A percentile compares a stretch with the other conserved stretches of the same genome.
Conservation (phyloP, 2,888 invertebrate species). For the Cryptocephalus moraei region DNA sequence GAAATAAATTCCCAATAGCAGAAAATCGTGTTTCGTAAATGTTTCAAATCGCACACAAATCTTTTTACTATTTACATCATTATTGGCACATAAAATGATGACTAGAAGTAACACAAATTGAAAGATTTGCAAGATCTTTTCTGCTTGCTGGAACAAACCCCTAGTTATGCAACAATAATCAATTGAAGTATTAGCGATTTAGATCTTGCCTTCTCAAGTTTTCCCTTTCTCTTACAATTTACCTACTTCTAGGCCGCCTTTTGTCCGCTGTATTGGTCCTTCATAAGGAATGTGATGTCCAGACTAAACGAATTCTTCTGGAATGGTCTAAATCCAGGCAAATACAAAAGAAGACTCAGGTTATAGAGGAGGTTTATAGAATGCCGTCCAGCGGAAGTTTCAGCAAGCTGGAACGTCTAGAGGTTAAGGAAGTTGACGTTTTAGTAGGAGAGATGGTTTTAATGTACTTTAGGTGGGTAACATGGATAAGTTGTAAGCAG, state of each 20-base stretch:
- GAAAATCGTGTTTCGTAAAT: too few relatives aligned
- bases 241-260: conserved; percentile 41
- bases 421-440: conserved; percentile 79
- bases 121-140: too few relatives aligned
- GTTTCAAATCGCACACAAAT: too few relatives aligned
- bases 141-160: too few relatives aligned
- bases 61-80: too few relatives aligned
- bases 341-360: conserved; percentile 50
- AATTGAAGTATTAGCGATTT: too few relatives aligned
- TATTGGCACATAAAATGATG: too few relatives aligned
- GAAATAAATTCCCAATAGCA: too few relatives aligned
- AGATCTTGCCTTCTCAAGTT: too few relatives aligned
- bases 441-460: conserved; percentile 84
- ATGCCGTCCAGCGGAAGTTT: conserved; percentile 33
- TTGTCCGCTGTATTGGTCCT: conserved; percentile 60
- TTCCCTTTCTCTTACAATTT: too few relatives aligned
- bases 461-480: conserved; percentile 77
- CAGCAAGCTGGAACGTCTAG: conserved; percentile 47
- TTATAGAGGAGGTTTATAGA: conserved; percentile 50
- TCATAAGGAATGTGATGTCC: conserved; percentile 69
- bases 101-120: too few relatives aligned
- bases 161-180: too few relatives aligned
- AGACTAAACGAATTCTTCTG: conserved; percentile 49
- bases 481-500: conserved; percentile 81
- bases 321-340: conserved; percentile 66